Evolutionary conservation across 2,113 vertebrate genomes (phyloP).

Genomic region (Illadopsis cleaveri): DNA sequence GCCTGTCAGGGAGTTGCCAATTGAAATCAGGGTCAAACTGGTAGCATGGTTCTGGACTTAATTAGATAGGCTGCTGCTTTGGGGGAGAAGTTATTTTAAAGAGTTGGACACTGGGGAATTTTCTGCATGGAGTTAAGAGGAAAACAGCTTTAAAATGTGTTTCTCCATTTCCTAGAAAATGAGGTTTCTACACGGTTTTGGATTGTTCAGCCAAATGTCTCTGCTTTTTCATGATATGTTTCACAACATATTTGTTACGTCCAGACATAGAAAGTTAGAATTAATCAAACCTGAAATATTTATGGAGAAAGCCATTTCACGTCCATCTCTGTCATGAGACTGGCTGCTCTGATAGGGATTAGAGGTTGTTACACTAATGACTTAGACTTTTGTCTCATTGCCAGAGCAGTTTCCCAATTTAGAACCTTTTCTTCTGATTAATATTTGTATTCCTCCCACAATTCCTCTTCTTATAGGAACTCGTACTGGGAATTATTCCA

Average conservation of each 20-base stretch:
- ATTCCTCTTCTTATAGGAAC: constrained; percentile 66
- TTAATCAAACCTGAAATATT: constrained; percentile 62
- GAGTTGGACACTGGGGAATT: constrained; percentile 34
- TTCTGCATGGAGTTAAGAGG: constrained; percentile 13
- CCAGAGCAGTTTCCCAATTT: constrained; percentile 65
- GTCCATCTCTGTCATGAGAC: constrained; percentile 54
- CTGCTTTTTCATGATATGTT: constrained; percentile 50
- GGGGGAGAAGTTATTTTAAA: constrained; percentile 10
- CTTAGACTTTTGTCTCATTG: constrained; percentile 64
- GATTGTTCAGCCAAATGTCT: constrained; percentile 31
- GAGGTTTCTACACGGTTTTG: not conserved
- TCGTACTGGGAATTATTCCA: constrained; percentile 67
- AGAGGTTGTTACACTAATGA: constrained; percentile 68
- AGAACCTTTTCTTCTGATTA: constrained; percentile 71
- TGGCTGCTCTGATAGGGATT: constrained; percentile 61
- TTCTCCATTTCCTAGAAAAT: constrained; percentile 42
- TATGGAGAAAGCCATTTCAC: constrained; percentile 56
- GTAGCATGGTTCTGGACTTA: constrained; percentile 37
- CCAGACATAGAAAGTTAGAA: not conserved
- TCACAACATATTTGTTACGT: constrained; percentile 55
- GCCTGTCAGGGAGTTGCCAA: constrained; percentile 18
- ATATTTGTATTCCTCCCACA: constrained; percentile 72
- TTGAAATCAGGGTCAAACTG: constrained; percentile 44
- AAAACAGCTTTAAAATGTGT: constrained; percentile 29
- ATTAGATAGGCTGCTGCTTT: constrained; percentile 36